Base-by-base conservation (phyloP, 2,888 invertebrate genomes). In the Itoplectis maculator region DNA sequence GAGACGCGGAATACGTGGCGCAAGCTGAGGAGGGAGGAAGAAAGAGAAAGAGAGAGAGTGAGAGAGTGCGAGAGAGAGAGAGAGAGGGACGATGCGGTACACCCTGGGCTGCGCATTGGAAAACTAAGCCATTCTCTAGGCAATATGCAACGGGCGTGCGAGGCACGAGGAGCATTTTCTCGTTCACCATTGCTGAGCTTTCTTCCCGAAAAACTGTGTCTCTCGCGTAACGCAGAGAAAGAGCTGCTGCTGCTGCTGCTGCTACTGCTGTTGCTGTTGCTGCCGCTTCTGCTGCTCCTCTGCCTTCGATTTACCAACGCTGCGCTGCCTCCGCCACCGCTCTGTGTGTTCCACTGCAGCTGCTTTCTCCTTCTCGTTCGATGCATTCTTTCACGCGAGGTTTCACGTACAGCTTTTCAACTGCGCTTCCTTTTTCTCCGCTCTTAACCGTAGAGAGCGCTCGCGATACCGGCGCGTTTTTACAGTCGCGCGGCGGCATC, bases 111-210 rank as follows among this genome's bases (percentile, higher is more conserved):
- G 29, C 11, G 49, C 69, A n/a, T n/a, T 35, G 74, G 83, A 86
- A 88, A 90, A 89, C 90, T 87, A 88, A 88, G 89, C 89, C 88
- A 89, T 90, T 89, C 89, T 88, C 87, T 78, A 83, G 84, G 84
- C 84, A 87, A 88, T 87, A 88, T 87, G 86, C 88, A 87, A 69
- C 69, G 75, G 73, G 29, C 59, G 54, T 63, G 73, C 68, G 79
- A 81, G 82, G 82, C 54, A 69, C 59, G 77, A 79, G 63, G 63
- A 79, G 61, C 80, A 76, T 68, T 47, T n/a, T 47, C 45, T 45
- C 51, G 42, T 78, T 69, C 70, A 11, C 51, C 13, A 35, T n/a
- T n/a, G 49, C 63, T 35, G 63, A 72, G 78, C 56, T 78, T 72
- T 70, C 42, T 45, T 45, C 45, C 35, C 29, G 3, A 29, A 59